Percentiles rank a stretch among this genome's conserved stretches.
These are phyloP conservation scores for Aythya fuligula DNA, from an alignment of 2,797 vertebrate genomes.

Conservation along the genomic window DNA sequence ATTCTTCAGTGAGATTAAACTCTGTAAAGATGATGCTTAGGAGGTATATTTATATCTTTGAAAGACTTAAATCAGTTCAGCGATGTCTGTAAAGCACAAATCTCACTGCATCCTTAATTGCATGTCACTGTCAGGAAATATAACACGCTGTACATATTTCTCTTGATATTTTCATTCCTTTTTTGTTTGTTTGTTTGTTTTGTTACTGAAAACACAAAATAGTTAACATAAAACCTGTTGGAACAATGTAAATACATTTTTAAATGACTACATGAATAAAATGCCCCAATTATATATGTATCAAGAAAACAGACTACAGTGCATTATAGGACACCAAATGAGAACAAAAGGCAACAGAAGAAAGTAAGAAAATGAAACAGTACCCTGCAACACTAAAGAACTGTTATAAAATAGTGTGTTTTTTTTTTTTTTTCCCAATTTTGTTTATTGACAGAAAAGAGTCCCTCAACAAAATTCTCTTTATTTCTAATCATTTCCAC, in stretches of 20 bases:
- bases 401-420: background rate
- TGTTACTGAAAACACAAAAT: background rate
- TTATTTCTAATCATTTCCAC: background rate
- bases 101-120: background rate
- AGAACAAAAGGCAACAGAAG: background rate
- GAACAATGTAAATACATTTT: background rate
- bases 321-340: background rate
- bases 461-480: background rate
- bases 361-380: background rate
- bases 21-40: background rate
- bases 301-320: background rate
- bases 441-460: background rate
- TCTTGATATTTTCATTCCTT: background rate
- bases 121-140: background rate
- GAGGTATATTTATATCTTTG: background rate
- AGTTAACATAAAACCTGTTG: background rate
- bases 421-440: background rate
- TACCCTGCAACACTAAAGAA: rapidly evolving
- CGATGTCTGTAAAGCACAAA: background rate
- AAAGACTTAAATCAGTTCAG: background rate
- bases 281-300: background rate
- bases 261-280: rapidly evolving
- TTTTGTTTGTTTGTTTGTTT: too few species aligned
- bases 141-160: background rate
- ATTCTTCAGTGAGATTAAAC: background rate